Evolutionary conservation across 2,888 invertebrate genomes (phyloP), one percentile per base, ranked within the genome.

Genomic region (Endomychus coccineus): DNA sequence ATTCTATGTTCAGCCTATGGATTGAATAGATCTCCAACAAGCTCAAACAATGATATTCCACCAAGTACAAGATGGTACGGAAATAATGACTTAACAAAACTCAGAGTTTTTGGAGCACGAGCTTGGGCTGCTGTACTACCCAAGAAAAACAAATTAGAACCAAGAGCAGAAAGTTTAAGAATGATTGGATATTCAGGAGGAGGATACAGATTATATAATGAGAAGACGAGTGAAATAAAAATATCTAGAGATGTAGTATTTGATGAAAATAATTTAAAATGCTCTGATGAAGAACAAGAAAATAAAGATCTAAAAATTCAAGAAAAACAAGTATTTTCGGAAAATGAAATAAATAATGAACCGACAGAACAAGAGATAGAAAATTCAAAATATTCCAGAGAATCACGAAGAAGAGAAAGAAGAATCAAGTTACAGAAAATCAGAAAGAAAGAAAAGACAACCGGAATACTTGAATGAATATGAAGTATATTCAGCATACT

Each of bases 171-270:
- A 44, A 10, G 17, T 16, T 33, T 30, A 10, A 44, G 45, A 28
- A 45, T 51, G 49, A 41, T 53, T 11, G 51, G 51, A 21, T 55
- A 51, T 34, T 34, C 16, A 32, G 35, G 38, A 33, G 34, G 19
- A 16, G 52, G 49, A 9, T 55, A 49, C 13, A 31, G 49, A 36
- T 16, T 52, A 27, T 53, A 45, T 45, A 27, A 49, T 43, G 35
- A 17, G 15, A 27, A 41, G 27, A 40, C 32, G 31, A 39, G 49
- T 19, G 15, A 44, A 47, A 40, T 49, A 13, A 28, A 44, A 5
- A 24, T 10, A 19, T 42, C 44, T 27, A 42, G 49, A 43, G 45
- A 51, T 45, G 48, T 51, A 17, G 39, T n/a, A 40, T 47, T 52
- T 28, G 37, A 48, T 34, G 51, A 51, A 39, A 36, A 21, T 23